These are phyloP conservation scores for Macquaria ambigua DNA, from an alignment of 2,113 vertebrate genomes.

Conservation along the genomic window DNA sequence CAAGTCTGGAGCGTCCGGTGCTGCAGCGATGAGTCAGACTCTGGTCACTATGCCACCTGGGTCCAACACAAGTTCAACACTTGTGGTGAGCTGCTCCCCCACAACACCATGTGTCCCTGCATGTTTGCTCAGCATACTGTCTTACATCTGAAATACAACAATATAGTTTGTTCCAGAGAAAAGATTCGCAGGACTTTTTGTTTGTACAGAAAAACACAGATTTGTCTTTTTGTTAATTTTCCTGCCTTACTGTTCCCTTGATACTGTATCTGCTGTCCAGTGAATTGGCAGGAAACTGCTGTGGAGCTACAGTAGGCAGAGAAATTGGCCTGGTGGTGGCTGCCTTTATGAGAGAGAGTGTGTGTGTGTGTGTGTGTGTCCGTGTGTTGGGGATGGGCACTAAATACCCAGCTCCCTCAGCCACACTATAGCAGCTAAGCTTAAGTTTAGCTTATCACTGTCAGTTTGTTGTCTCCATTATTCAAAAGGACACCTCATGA, in stretches of 20 bases:
- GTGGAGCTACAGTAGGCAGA: constrained; percentile 13
- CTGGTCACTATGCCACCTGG: constrained; percentile 66
- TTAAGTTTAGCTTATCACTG: constrained; percentile 66
- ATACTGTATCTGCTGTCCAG: constrained; percentile 27
- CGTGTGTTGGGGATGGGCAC: constrained; percentile 36
- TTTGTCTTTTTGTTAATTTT: constrained; percentile 34
- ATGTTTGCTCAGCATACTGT: constrained; percentile 43
- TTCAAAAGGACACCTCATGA: constrained; percentile 76
- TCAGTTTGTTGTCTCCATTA: constrained; percentile 72
- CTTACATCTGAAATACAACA: constrained; percentile 34
- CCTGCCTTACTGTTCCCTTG: background rate
- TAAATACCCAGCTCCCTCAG: constrained; percentile 33
- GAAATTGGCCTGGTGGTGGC: background rate
- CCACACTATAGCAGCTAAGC: constrained; percentile 51
- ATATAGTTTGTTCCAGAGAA: constrained; percentile 40
- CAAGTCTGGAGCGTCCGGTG: constrained; percentile 52
- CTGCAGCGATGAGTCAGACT: constrained; percentile 71
- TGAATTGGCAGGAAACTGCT: constrained; percentile 32
- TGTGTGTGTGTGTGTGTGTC: background rate
- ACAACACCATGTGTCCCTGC: constrained; percentile 48
- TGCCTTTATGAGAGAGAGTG: constrained; percentile 2
- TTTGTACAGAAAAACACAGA: constrained; percentile 49
- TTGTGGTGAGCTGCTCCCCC: constrained; percentile 57
- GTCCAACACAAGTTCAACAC: constrained; percentile 53
- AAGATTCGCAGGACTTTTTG: constrained; percentile 44